Base-by-base conservation (phyloP, 2,797 vertebrate genomes). In the Mormyrus proboscirostris region DNA sequence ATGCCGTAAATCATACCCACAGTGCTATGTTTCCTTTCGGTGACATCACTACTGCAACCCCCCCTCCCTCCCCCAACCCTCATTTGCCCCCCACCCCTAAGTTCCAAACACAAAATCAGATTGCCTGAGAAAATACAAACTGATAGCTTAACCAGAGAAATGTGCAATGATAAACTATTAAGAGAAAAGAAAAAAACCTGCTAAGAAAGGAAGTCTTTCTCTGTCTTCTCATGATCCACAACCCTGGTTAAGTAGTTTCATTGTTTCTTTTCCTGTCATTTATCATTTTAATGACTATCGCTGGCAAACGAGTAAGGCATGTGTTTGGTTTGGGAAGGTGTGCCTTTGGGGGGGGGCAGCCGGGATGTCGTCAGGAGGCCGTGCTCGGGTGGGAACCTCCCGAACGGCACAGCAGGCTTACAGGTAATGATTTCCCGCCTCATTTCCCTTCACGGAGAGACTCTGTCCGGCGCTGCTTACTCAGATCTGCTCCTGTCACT, bases 1-100 rank as follows among this genome's bases (percentile, higher is more conserved):
- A 91, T 90, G 88, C 90, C 91, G 90, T 92, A 94, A 95, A 96
- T 96, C 94, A 93, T 93, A 95, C 94, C 94, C 96, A 96, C 93
- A 95, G 95, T 95, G 65, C 14, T 41, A 25, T 49, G 59, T 84
- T 50, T 84, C 38, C 41, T 50, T 84, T 49, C 44, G n/a, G 19
- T 84, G 79, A 47, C 79, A 41, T 84, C 79, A 84, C 4, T 84
- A 47, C 38, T 82, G 33, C 76, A 19, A 47, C 2, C 12, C 14
- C 6, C 14, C 16, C 41, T 19, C 1, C 6, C 5, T 29, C 14
- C 9, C 38, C 12, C 19, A 49, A 5, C 19, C 76, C 79, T 83
- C 33, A 59, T 22, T 49, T 38, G 6, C 79, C 65, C 25, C 25
- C 65, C 29, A 73, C 29, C 14, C 69, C 5, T 2, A 38, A 41